Evolutionary conservation across 2,113 vertebrate species (phyloP).

Genomic region (Syngnathoides biaculeatus): DNA sequence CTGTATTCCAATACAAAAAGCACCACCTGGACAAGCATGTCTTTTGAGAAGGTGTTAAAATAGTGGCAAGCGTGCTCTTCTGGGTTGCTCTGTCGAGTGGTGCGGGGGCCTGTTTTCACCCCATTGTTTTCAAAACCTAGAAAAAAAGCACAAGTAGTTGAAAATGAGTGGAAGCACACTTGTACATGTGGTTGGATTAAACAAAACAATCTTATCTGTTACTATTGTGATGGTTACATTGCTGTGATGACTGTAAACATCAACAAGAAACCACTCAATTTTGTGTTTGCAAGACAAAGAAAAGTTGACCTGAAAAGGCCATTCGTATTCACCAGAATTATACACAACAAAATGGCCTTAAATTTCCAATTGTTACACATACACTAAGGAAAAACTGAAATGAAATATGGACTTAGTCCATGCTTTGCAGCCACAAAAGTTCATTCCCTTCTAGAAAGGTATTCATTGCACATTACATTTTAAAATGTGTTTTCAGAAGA

Average conservation of each 20-base stretch:
- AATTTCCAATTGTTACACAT: background rate
- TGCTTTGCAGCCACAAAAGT: background rate
- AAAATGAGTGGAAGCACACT: background rate
- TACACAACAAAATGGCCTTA: background rate
- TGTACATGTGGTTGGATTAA: background rate
- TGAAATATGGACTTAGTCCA: background rate
- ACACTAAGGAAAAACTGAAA: background rate
- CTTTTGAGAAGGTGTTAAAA: slow-evolving; percentile 95
- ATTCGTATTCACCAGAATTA: background rate
- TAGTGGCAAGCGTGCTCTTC: slow-evolving; percentile 94
- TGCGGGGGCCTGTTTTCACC: slow-evolving; percentile 87
- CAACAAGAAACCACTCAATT: no score
- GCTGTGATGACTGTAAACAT: no score
- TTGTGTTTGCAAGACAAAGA: background rate
- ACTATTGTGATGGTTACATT: no score
- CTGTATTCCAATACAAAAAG: slow-evolving; percentile 1
- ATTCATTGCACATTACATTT: background rate
- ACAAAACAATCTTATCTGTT: background rate
- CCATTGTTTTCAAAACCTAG: slow-evolving; percentile 98
- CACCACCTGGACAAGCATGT: slow-evolving; percentile 92
- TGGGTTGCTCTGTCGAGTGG: slow-evolving; percentile 90
- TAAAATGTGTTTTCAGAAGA: background rate
- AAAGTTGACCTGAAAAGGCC: background rate
- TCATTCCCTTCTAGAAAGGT: background rate
- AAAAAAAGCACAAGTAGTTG: slow-evolving; percentile 36